Conservation (phyloP, 2,113 vertebrate species). For the Arothron firmamentum region DNA sequence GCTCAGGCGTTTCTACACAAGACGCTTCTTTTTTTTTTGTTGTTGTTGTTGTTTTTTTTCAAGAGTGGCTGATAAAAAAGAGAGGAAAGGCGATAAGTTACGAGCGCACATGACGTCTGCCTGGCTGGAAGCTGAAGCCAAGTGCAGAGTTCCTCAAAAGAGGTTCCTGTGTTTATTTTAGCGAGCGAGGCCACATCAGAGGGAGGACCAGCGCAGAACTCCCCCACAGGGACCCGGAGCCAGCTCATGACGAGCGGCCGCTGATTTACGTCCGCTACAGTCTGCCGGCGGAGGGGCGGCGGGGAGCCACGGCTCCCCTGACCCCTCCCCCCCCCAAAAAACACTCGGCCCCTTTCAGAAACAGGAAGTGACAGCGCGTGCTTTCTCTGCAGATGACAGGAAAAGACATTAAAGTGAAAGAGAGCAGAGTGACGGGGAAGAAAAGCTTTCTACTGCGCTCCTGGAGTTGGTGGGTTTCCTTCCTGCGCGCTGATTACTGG, state of each 20-base stretch:
- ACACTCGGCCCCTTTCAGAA: slow-evolving; percentile 37
- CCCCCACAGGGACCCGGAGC: slow-evolving; percentile 10
- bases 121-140: no score
- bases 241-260: slow-evolving; percentile 19
- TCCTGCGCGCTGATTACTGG: slow-evolving; percentile 8
- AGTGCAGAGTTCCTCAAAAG: no score
- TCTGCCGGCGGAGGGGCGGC: slow-evolving; percentile 12
- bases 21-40: not conserved
- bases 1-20: not conserved
- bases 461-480: slow-evolving; percentile 5
- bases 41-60: not conserved
- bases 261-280: slow-evolving; percentile 25
- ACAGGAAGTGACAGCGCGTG: slow-evolving; percentile 69
- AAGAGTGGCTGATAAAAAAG: no score
- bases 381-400: slow-evolving; percentile 69
- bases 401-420: slow-evolving; percentile 61
- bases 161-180: slow-evolving; percentile 53
- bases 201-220: not conserved
- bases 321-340: slow-evolving; percentile 11
- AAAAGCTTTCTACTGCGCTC: slow-evolving; percentile 9
- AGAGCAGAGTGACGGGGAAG: slow-evolving; percentile 22
- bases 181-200: slow-evolving; percentile 19
- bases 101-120: no score
- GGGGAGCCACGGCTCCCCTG: slow-evolving; percentile 16
- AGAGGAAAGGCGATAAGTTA: slow-evolving; percentile 4